These are phyloP conservation scores for Corythornis vintsioides DNA, from an alignment of 2,113 vertebrate species.

Conservation along the genomic window DNA sequence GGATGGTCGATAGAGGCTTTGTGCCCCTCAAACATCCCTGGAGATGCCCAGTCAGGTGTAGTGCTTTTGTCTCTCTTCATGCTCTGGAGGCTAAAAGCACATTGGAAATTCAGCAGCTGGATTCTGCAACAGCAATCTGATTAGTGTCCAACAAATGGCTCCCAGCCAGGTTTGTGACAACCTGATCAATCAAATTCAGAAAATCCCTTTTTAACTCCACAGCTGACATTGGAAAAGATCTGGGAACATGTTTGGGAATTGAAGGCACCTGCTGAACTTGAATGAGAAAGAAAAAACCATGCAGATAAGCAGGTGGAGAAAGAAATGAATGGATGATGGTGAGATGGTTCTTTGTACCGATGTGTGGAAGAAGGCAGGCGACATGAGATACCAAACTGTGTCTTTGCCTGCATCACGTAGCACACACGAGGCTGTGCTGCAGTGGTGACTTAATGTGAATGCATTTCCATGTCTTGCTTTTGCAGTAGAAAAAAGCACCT, in stretches of 20 bases:
- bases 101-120: conserved; percentile 38
- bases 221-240: conserved; percentile 21
- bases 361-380: not conserved
- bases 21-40: not conserved
- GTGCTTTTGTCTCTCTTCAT: not conserved
- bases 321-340: not conserved
- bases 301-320: not conserved
- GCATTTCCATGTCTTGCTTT: not conserved
- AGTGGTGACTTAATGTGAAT: not conserved
- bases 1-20: not conserved
- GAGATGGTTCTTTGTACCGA: not conserved
- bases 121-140: conserved; percentile 29
- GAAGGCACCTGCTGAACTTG: not conserved
- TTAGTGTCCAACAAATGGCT: conserved; percentile 47
- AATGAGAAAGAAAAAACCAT: not conserved
- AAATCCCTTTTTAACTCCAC: conserved; percentile 44
- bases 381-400: not conserved
- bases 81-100: not conserved
- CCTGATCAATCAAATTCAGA: conserved; percentile 54
- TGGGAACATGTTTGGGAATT: conserved; percentile 25
- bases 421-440: fast-evolving
- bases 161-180: conserved; percentile 56
- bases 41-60: conserved; percentile 20
- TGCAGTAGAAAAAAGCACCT: not conserved
- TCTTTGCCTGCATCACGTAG: not conserved